Evolutionary conservation across 2,113 vertebrate species (phyloP).

Genomic region (Phoenicopterus ruber): DNA sequence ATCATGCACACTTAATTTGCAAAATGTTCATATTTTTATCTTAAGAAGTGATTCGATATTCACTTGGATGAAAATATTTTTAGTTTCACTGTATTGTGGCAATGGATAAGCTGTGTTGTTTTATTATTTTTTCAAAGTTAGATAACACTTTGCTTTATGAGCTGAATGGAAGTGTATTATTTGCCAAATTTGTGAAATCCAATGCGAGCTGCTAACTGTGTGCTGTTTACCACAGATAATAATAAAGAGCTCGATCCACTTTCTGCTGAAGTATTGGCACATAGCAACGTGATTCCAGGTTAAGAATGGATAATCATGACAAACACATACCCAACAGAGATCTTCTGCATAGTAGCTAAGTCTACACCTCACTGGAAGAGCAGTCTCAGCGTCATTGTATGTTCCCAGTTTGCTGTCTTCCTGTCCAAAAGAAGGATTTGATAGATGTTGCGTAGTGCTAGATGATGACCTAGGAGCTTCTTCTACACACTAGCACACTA

Average conservation of each 20-base stretch:
- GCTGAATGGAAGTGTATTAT: not conserved
- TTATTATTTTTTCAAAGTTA: not conserved
- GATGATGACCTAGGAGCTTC: not conserved
- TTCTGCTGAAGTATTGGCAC: not conserved
- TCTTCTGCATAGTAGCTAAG: fast-evolving
- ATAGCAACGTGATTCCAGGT: not conserved
- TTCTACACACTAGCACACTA: not conserved
- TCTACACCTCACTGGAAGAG: not conserved
- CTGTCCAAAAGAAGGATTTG: not conserved
- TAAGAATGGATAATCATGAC: not conserved
- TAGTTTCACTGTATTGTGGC: not conserved
- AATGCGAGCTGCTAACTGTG: not conserved
- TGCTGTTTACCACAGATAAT: not conserved
- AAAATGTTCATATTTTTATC: not conserved
- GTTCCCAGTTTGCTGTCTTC: not conserved
- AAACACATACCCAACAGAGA: not conserved
- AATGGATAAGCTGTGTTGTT: not conserved
- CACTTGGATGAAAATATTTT: not conserved
- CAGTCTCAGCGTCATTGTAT: not conserved
- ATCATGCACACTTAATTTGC: not conserved
- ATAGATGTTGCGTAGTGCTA: not conserved
- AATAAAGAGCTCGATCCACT: not conserved
- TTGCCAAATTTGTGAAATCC: not conserved
- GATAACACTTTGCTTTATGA: not conserved
- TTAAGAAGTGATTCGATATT: not conserved